These are phyloP conservation scores for Heterotis niloticus DNA, from an alignment of 2,113 vertebrate genomes.

Conservation along the genomic window DNA sequence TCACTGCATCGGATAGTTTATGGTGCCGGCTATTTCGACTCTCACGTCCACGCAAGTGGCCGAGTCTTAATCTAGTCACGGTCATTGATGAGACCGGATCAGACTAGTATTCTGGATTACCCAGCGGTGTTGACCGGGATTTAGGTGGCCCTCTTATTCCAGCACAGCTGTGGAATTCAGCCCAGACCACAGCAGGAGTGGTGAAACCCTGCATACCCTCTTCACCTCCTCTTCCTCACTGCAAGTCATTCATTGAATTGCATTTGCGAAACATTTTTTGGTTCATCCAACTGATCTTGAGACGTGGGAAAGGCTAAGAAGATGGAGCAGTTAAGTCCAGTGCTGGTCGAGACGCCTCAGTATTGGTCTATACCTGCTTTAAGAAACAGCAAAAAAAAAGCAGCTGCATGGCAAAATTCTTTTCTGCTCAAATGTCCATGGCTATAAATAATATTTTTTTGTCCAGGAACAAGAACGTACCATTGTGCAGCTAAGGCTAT, in stretches of 20 bases:
- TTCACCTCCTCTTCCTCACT: neutral
- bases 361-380: neutral
- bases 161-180: slow-evolving; percentile 31
- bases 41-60: too few species aligned
- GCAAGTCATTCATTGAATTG: neutral
- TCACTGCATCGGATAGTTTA: too few species aligned
- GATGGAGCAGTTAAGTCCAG: too few species aligned
- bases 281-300: too few species aligned
- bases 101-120: neutral
- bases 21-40: too few species aligned
- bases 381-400: neutral
- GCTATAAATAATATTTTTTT: neutral
- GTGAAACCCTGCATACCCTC: neutral
- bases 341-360: too few species aligned
- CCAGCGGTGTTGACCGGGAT: slow-evolving; percentile 27
- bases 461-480: neutral
- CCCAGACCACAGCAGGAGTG: neutral
- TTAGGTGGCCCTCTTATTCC: slow-evolving; percentile 25
- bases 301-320: too few species aligned
- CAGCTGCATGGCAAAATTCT: neutral
- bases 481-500: neutral
- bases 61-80: too few species aligned
- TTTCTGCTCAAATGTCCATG: neutral
- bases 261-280: too few species aligned
- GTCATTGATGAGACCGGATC: too few species aligned